Base-by-base conservation (phyloP, 2,113 vertebrate species). In the Brachypodius melanocephalos region DNA sequence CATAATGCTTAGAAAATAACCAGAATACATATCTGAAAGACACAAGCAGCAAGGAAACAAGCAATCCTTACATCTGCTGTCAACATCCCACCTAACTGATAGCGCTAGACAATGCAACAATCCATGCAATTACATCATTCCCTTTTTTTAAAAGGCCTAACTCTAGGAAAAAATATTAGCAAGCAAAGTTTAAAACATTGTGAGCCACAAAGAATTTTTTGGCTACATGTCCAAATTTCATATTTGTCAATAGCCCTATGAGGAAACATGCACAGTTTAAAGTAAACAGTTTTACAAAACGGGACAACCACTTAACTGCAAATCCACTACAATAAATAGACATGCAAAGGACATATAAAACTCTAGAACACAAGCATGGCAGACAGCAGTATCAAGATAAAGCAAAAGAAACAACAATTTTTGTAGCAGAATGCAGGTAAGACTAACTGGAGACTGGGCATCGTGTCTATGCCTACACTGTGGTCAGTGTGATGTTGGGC, bases 101-200 rank as follows among this genome's bases (percentile, higher is more conserved):
- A 31, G 25, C 45, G 40, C 28, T 61, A 57, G 17, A 43, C 45
- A 67, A n/a, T 6, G 15, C 13, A 71, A 36, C 10, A 40, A 36
- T 4, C 13, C 16, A 36, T 2, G 6, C 11, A 57, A 54, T 40
- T 17, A 42, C 9, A 38, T 22, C 0, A 31, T 31, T 71, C 58
- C 3, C 20, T 38, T 61, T 59, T 57, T 52, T 18, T 69, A 49
- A 12, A 8, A 31, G 13, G 8, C 2, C 20, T 46, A 79, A 58
- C 25, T 59, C 4, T 5, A 78, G 22, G 12, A 32, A 76, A 81
- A 84, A 29, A 5, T 40, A 45, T 7, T n/a, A 63, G 12, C 19
- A 48, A 46, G 3, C 6, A 34, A 67, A 61, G 16, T 55, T 42
- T n/a, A 66, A 85, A 74, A 54, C 19, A 68, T 2, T 31, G 38